phyloP scores from a whole-genome alignment of 2,888 invertebrate species.

The Drosophila meridiana region DNA sequence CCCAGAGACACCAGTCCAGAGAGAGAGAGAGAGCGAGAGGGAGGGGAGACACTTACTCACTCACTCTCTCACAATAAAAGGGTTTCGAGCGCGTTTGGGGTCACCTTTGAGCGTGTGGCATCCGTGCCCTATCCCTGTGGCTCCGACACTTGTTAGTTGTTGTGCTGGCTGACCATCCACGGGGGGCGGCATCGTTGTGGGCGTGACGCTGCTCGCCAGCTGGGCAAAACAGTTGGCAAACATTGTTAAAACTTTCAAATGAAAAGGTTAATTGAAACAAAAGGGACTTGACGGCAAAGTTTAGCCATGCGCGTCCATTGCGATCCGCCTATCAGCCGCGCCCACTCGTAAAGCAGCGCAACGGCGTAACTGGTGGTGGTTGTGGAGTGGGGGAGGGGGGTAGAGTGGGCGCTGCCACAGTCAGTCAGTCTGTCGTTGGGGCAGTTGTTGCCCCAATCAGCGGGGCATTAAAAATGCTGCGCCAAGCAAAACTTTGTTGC shows the following conservation, averaged over 20 bases:
- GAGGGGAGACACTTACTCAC: not conserved
- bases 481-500: constrained; percentile 68
- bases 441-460: constrained; percentile 51
- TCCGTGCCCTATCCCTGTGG: not conserved
- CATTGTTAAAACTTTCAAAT: constrained; percentile 78
- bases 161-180: constrained; percentile 13
- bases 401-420: constrained; percentile 17
- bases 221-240: constrained; percentile 69
- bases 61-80: not conserved
- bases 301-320: constrained; percentile 72
- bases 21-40: not conserved
- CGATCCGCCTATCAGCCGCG: constrained; percentile 52
- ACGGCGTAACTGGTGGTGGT: not conserved
- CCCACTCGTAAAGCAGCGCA: constrained; percentile 16
- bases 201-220: constrained; percentile 20
- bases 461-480: constrained; percentile 63
- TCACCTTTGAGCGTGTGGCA: constrained; percentile 30
- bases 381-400: not conserved
- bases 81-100: constrained; percentile 27
- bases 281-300: constrained; percentile 75
- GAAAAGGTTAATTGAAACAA: constrained; percentile 81
- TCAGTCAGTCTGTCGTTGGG: constrained; percentile 14
- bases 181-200: not conserved
- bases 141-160: constrained; percentile 18
- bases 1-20: constrained; percentile 8